Base-by-base conservation (phyloP, 2,888 invertebrate genomes). In the Graphium colonna region DNA sequence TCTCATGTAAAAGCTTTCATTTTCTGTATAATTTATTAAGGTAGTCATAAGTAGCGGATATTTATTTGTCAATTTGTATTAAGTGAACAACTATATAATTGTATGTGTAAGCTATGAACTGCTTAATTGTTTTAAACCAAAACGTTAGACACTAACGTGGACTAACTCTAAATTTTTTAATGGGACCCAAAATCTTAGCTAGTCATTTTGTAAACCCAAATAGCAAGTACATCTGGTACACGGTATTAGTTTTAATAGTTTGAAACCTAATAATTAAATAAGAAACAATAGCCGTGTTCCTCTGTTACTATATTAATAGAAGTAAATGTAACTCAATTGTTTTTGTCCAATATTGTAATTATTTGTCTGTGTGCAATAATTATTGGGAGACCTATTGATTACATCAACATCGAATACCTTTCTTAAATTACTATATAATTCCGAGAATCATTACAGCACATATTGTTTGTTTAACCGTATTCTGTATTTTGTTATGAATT, bases 131-230 rank as follows among this genome's bases (percentile, higher is more conserved):
- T 31, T 31, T 3, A 9, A 31, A 10, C 1, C 8, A 7, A 31
- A 9, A 31, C 8, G 9, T 15, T 16, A 16, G 15, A 7, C 39
- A 8, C 3, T 40, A 40, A 16, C 9, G 15, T 40, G 5, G 16
- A 10, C 41, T 41, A 41, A 18, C 21, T 21, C 18, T 41, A 21
- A 41, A 18, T 18, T 18, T 4, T 18, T 41, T 18, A 41, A 41
- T 17, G 41, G 41, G 41, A 41, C 41, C 41, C 18, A 41, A 41
- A 21, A 18, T 18, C 18, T 41, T 46, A 36, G 36, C 36, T 36
- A 36, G 36, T 12, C 36, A 33, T 36, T 36, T 12, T 36, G 36
- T 13, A 36, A 9, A 36, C 13, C 13, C n/a, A 36, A 4, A 4
- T 36, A 12, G n/a, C 12, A 13, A 4, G 12, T 36, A 36, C 36